Conservation (phyloP, 2,888 invertebrate genomes). For the Drosophila subsilvestris region DNA sequence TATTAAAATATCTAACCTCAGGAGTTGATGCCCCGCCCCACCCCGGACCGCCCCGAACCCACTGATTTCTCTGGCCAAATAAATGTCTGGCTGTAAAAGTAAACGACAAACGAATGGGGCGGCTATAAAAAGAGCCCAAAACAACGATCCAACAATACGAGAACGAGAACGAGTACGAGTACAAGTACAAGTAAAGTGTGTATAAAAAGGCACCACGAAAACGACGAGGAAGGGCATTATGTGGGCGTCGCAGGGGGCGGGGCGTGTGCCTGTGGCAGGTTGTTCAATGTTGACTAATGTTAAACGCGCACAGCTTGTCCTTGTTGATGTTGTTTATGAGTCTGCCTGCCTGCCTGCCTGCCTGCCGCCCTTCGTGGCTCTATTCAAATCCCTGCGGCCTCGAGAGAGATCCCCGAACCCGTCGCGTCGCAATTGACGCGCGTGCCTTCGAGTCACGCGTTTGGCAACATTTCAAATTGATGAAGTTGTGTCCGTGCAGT, state of each 20-base stretch:
- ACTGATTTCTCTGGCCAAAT: conserved; percentile 66
- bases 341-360: conserved; percentile 26
- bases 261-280: conserved; percentile 54
- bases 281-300: conserved; percentile 75
- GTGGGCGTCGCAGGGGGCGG: conserved; percentile 55
- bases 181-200: not conserved
- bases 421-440: conserved; percentile 64
- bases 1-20: conserved; percentile 76
- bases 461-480: conserved; percentile 80
- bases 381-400: conserved; percentile 73
- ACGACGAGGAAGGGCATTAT: conserved; percentile 57
- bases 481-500: conserved; percentile 71
- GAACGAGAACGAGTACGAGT: not conserved
- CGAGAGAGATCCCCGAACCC: conserved; percentile 38
- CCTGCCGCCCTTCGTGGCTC: conserved; percentile 24
- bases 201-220: conserved; percentile 50
- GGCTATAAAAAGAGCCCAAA: conserved; percentile 67
- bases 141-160: conserved; percentile 22
- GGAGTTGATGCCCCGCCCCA: conserved; percentile 26
- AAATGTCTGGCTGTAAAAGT: conserved; percentile 77
- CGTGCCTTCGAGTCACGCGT: conserved; percentile 62
- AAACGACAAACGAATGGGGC: conserved; percentile 77
- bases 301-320: conserved; percentile 69
- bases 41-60: conserved; percentile 8
- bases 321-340: conserved; percentile 78